phyloP scores from a whole-genome alignment of 2,797 vertebrate genomes.

The Sternarchorhynchus goeldii region DNA sequence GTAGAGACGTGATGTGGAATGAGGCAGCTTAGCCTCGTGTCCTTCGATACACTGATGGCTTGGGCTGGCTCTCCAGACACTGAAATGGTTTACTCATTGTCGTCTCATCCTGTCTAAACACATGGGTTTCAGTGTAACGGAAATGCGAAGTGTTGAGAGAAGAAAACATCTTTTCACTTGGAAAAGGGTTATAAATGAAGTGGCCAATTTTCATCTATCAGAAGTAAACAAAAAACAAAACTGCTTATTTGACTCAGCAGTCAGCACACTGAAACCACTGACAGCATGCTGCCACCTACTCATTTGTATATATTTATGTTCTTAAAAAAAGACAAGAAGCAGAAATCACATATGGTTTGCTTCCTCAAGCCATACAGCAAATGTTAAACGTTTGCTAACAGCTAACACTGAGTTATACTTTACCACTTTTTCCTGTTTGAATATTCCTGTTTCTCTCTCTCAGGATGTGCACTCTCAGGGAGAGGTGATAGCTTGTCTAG shows the following conservation, averaged over 20 bases:
- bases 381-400: not conserved
- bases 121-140: not conserved
- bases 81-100: not conserved
- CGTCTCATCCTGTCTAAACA: not conserved
- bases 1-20: not conserved
- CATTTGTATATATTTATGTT: not conserved
- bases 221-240: not conserved
- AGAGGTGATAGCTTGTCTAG: constrained; percentile 93
- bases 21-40: not conserved
- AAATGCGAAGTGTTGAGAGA: not conserved
- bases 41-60: not conserved
- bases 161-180: not conserved
- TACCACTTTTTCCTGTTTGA: too few species aligned
- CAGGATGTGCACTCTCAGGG: constrained; percentile 97
- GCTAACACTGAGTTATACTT: too few species aligned
- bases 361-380: not conserved
- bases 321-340: not conserved
- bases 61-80: not conserved
- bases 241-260: not conserved
- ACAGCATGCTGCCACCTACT: not conserved
- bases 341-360: not conserved
- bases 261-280: not conserved
- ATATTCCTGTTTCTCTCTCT: not conserved
- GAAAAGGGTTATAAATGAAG: not conserved
- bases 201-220: too few species aligned